Conservation (phyloP, 2,797 vertebrate species). For the Rhadinocentrus ornatus region DNA sequence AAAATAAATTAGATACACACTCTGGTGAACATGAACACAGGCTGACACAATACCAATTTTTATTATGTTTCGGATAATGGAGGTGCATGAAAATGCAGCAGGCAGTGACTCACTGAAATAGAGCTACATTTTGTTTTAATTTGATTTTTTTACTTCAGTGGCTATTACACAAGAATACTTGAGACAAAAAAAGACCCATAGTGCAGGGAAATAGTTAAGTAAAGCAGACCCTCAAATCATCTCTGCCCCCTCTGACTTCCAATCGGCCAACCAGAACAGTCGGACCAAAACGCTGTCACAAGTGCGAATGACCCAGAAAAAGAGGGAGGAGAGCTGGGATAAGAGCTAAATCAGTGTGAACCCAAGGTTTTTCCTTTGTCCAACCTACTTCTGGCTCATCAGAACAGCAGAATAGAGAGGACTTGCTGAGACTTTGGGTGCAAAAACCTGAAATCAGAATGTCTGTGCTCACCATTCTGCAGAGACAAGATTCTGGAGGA, state of each 20-base stretch:
- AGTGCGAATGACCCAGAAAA: constrained; percentile 9
- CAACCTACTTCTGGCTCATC: background rate
- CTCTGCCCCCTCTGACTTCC: background rate
- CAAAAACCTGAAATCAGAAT: background rate
- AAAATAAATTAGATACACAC: background rate
- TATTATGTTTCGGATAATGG: background rate
- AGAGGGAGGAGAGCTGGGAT: background rate
- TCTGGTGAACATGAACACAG: constrained; percentile 4
- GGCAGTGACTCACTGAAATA: background rate
- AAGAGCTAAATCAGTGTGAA: constrained; percentile 2
- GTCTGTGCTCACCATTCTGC: background rate
- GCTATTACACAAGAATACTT: too few species aligned
- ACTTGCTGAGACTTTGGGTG: background rate
- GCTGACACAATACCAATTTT: constrained; percentile 12
- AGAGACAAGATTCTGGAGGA: background rate
- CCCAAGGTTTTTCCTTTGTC: background rate
- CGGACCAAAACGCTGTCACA: background rate
- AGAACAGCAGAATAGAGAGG: background rate
- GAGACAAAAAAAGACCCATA: background rate
- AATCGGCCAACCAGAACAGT: background rate
- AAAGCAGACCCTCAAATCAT: background rate
- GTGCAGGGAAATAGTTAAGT: background rate
- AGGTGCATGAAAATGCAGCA: background rate
- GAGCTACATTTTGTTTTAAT: background rate
- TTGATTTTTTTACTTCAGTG: background rate